Base-by-base conservation (phyloP, 2,888 invertebrate species). In the Cordilura impudica region DNA sequence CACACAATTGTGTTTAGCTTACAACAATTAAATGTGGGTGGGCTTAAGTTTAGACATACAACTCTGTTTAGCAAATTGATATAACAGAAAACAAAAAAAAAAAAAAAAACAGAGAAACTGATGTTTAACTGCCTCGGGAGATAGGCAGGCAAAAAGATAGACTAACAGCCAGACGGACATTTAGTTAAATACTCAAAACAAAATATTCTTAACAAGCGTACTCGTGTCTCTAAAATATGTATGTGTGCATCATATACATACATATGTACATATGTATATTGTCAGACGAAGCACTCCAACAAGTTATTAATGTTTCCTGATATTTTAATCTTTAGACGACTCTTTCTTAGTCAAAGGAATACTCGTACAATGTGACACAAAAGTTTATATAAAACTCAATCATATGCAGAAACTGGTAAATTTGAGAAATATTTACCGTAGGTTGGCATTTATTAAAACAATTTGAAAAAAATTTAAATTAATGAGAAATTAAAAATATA, bases 251-350 rank as follows among this genome's bases (percentile, higher is more conserved):
- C 2, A n/a, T 51, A 12, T 51, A 51, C 45, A 47, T 47, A 45
- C 39, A 3, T 39, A 39, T n/a, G n/a, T 12, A 43, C 43, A 43
- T 43, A 43, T n/a, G 43, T 43, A 43, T 6, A 43, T 6, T 43
- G n/a, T 43, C 12, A 43, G 4, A 43, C 45, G 18, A 7, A 45
- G 14, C 16, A 51, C 23, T 23, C 21, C 14, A 14, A 26, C 21
- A 23, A 79, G 71, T 75, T 79, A 75, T 75, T 71, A 75, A 79
- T 75, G 71, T 72, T 75, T 79, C 71, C 79, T 75, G 71, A 75
- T 65, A 58, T 54, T 61, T 67, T 61, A 47, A 6, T 14, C 26
- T 51, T 21, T 23, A n/a, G 12, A 39, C 31, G 31, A 31, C 35
- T 39, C 31, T 63, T 12, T 2, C 14, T 29, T 18, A 43, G 16